Percentiles rank a stretch among this genome's conserved stretches.
Evolutionary conservation across 2,113 vertebrate genomes (phyloP).

Genomic region (Platysternon megacephalum): DNA sequence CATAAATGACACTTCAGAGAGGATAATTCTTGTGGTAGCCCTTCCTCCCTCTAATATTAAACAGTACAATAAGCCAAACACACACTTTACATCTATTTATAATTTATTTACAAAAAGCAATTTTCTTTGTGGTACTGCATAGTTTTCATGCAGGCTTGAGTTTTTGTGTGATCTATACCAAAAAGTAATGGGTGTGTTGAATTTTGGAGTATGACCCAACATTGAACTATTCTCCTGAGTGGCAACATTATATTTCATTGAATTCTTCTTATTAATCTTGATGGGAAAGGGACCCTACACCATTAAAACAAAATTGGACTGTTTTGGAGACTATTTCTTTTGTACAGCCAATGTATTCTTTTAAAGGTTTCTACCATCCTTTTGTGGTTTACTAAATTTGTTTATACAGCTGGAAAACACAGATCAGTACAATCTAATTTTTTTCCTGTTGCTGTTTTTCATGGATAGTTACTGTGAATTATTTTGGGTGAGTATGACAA

Average conservation of each 20-base stretch:
- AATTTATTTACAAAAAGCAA: neutral
- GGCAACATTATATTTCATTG: neutral
- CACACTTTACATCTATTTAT: neutral
- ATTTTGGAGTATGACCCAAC: neutral
- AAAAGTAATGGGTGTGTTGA: neutral
- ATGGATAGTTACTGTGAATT: neutral
- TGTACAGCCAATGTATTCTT: neutral
- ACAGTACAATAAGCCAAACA: neutral
- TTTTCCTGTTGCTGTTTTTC: neutral
- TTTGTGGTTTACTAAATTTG: constrained; percentile 8
- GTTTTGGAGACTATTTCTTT: neutral
- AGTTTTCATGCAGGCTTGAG: neutral
- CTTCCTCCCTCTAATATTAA: neutral
- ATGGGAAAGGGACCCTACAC: neutral
- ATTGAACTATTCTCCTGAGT: neutral
- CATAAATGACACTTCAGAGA: neutral
- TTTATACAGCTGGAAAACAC: neutral
- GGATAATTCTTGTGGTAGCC: neutral
- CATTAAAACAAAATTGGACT: neutral
- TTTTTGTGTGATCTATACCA: neutral
- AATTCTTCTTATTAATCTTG: neutral
- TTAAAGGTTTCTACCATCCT: neutral
- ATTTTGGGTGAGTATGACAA: neutral
- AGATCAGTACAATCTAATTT: constrained; percentile 28
- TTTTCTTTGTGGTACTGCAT: neutral